Conservation (phyloP, 1,140 invertebrate genomes). For the Pararge aegeria region DNA sequence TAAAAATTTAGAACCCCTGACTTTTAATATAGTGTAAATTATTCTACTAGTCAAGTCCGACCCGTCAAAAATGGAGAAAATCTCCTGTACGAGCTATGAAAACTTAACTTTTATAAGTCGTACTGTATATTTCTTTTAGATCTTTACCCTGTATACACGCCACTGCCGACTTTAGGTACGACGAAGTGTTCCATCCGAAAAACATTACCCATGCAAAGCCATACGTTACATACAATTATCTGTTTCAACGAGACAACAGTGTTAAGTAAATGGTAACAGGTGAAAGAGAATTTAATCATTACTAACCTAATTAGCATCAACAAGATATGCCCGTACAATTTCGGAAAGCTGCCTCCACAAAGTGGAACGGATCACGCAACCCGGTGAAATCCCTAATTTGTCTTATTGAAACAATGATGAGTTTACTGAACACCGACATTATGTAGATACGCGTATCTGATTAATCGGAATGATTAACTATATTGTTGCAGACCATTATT, state of each 20-base stretch:
- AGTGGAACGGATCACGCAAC: conserved; percentile 43
- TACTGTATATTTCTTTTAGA: too few species aligned
- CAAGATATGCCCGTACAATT: conserved; percentile 39
- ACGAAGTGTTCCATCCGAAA: too few species aligned
- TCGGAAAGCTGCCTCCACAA: conserved; percentile 45
- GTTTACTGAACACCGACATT: background rate
- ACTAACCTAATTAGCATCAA: conserved; percentile 37
- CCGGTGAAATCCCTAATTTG: conserved; percentile 24
- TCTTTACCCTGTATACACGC: too few species aligned
- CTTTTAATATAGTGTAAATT: too few species aligned
- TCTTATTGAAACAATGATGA: conserved; percentile 12
- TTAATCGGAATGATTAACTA: background rate
- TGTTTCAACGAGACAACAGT: conserved; percentile 17
- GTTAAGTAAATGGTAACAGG: conserved; percentile 33
- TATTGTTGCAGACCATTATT: background rate
- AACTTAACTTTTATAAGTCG: too few species aligned
- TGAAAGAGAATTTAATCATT: conserved; percentile 43
- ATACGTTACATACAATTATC: conserved; percentile 11
- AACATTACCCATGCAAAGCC: background rate
- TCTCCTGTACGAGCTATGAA: too few species aligned
- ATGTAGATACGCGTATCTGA: background rate
- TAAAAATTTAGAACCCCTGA: too few species aligned
- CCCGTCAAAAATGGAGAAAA: too few species aligned
- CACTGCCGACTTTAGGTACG: too few species aligned
- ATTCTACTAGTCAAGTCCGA: too few species aligned